Evolutionary conservation across 2,113 vertebrate genomes (phyloP).

Genomic region (Ailuropoda melanoleuca): DNA sequence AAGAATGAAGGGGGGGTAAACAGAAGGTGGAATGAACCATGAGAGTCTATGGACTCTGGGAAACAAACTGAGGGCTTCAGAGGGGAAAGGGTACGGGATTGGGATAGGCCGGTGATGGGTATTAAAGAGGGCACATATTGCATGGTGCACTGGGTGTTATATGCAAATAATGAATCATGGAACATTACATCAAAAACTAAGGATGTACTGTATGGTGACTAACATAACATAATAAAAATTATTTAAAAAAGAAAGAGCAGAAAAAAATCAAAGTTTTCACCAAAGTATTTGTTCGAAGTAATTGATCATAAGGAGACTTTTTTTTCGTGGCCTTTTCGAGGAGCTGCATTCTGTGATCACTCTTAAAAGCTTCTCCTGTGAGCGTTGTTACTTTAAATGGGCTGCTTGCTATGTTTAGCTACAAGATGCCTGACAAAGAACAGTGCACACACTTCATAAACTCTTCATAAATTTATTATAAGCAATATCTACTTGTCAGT

Average conservation of each 20-base stretch:
- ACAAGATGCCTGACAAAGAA: slow-evolving; percentile 73
- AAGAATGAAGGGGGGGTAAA: too few relatives aligned
- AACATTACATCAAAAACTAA: too few relatives aligned
- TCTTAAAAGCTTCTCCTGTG: slow-evolving; percentile 57
- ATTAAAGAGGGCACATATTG: too few relatives aligned
- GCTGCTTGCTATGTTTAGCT: slow-evolving; percentile 72
- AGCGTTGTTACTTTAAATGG: slow-evolving; percentile 70
- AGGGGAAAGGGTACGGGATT: too few relatives aligned
- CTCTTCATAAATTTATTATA: slow-evolving; percentile 79
- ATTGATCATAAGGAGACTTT: slow-evolving; percentile 9
- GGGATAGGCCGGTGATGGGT: too few relatives aligned
- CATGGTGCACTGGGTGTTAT: too few relatives aligned
- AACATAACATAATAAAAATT: too few relatives aligned
- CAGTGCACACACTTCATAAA: slow-evolving; percentile 58
- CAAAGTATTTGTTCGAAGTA: slow-evolving; percentile 44
- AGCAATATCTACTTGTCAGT: slow-evolving; percentile 72
- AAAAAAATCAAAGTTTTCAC: slow-evolving; percentile 52
- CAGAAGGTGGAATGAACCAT: too few relatives aligned
- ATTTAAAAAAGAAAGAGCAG: background rate
- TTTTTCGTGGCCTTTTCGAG: slow-evolving; percentile 49
- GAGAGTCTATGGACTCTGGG: too few relatives aligned
- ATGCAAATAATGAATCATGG: too few relatives aligned
- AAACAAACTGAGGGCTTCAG: too few relatives aligned
- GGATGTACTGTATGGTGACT: too few relatives aligned
- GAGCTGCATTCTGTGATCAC: slow-evolving; percentile 46